These are phyloP conservation scores for Morphnarchus princeps DNA, from an alignment of 2,113 vertebrate genomes.

Conservation along the genomic window DNA sequence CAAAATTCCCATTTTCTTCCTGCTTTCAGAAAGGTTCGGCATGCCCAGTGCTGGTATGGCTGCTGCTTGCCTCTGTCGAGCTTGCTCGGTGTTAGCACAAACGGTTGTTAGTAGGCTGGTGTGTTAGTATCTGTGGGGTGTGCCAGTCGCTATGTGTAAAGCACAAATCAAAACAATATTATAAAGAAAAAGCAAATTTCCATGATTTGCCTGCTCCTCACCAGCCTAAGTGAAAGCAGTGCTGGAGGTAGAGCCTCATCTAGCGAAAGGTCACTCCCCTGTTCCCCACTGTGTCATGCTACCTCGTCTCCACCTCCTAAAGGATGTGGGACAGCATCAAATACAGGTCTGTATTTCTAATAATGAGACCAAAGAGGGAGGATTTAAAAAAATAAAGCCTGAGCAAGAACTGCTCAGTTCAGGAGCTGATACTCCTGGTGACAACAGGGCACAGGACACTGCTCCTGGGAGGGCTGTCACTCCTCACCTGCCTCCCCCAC, in stretches of 20 bases:
- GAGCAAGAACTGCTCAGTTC: not conserved
- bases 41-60: not conserved
- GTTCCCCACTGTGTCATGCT: not conserved
- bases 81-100: not conserved
- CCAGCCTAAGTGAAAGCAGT: not conserved
- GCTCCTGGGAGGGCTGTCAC: not conserved
- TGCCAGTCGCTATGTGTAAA: accelerated
- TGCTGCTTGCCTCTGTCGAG: not conserved
- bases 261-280: not conserved
- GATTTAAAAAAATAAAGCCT: not conserved
- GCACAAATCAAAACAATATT: not conserved
- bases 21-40: not conserved
- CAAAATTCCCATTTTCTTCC: not conserved
- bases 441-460: not conserved
- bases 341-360: not conserved
- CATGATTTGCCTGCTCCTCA: not conserved
- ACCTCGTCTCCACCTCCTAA: not conserved
- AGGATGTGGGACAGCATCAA: not conserved
- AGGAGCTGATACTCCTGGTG: not conserved
- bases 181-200: not conserved
- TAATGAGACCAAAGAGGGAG: not conserved
- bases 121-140: not conserved
- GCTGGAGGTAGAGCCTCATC: not conserved
- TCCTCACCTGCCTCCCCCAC: not conserved
- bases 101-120: not conserved